Conservation (phyloP, 35 echinoderm and acorn worm species). For the Acanthaster planci region DNA sequence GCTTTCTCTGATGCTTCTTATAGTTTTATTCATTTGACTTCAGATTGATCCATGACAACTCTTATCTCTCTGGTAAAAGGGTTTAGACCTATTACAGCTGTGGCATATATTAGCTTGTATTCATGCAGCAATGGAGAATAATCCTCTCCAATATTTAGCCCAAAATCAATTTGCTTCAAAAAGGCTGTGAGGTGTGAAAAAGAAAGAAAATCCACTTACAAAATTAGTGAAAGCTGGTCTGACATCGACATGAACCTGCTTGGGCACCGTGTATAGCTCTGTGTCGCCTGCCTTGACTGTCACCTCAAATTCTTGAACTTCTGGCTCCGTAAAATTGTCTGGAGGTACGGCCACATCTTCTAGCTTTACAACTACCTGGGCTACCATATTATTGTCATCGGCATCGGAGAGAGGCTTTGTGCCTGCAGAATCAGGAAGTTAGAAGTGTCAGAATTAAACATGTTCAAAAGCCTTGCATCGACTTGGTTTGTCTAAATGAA, state of each 20-base stretch:
- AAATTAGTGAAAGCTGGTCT: slow-evolving; percentile 49
- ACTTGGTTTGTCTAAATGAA: too few species aligned
- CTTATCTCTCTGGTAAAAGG: too few species aligned
- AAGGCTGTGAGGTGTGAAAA: background rate
- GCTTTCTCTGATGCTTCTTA: too few species aligned
- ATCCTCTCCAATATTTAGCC: too few species aligned
- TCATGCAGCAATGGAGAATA: too few species aligned
- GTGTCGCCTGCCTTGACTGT: slow-evolving; percentile 50
- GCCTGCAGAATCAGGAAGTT: slow-evolving; percentile 1
- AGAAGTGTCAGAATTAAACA: too few species aligned
- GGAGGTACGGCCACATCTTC: slow-evolving; percentile 65
- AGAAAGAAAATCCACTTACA: slow-evolving; percentile 21
- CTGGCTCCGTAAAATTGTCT: slow-evolving; percentile 59
- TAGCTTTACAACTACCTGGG: slow-evolving; percentile 75
- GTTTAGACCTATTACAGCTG: too few species aligned
- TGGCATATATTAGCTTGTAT: too few species aligned
- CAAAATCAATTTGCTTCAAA: background rate
- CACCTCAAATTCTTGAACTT: slow-evolving; percentile 45
- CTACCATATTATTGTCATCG: slow-evolving; percentile 61
- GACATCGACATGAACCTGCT: slow-evolving; percentile 54
- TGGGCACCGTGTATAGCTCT: slow-evolving; percentile 36
- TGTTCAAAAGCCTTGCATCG: too few species aligned
- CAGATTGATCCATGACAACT: too few species aligned
- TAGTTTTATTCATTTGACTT: too few species aligned
- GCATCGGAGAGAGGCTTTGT: background rate